Evolutionary conservation across 2,113 vertebrate species (phyloP).

Genomic region (Syngnathus scovelli): DNA sequence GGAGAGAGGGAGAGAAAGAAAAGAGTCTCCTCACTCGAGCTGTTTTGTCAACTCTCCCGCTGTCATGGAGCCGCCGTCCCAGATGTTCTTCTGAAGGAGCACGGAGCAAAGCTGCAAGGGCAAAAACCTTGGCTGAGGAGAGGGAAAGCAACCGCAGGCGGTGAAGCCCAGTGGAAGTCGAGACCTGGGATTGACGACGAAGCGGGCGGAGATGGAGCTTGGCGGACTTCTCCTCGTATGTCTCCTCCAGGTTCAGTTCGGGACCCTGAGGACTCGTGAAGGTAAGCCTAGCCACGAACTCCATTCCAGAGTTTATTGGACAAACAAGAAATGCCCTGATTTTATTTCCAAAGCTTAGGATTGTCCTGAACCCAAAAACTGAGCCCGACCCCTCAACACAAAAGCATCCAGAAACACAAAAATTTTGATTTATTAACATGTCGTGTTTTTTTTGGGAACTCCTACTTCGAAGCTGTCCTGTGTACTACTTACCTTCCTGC

Average conservation of each 20-base stretch:
- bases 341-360: not conserved
- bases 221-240: slow-evolving; percentile 71
- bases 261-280: slow-evolving; percentile 64
- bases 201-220: slow-evolving; percentile 67
- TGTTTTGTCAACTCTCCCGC: slow-evolving; percentile 43
- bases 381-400: not conserved
- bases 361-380: not conserved
- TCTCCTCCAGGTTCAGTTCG: slow-evolving; percentile 71
- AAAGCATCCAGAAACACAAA: too few relatives aligned
- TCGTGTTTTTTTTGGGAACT: not conserved
- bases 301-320: too few relatives aligned
- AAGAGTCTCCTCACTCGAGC: slow-evolving; percentile 20
- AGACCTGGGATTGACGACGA: slow-evolving; percentile 50
- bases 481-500: slow-evolving; percentile 16
- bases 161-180: slow-evolving; percentile 27
- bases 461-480: slow-evolving; percentile 10
- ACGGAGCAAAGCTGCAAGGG: slow-evolving; percentile 22
- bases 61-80: slow-evolving; percentile 52
- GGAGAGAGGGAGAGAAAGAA: slow-evolving; percentile 7
- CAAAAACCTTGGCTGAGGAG: slow-evolving; percentile 41
- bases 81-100: slow-evolving; percentile 40
- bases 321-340: not conserved
- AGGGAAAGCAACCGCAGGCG: slow-evolving; percentile 39
- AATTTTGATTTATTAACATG: not conserved
- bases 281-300: slow-evolving; percentile 55